Conservation (phyloP, 1,140 invertebrate genomes). For the Drosophila varians region DNA sequence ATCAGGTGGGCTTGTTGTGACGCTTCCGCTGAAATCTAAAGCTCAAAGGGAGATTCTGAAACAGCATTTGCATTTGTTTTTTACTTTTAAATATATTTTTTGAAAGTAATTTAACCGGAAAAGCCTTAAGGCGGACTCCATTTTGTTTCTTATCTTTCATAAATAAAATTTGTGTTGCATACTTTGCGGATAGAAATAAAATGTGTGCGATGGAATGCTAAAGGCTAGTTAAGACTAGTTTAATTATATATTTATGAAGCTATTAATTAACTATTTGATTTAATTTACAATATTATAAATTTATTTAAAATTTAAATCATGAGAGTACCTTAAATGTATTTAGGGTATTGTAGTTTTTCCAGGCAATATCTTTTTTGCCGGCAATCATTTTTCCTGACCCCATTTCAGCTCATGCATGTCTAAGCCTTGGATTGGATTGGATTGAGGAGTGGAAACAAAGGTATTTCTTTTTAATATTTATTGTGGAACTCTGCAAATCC, state of each 20-base stretch:
- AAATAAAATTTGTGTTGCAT: not conserved
- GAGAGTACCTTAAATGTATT: too few species aligned
- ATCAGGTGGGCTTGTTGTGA: not conserved
- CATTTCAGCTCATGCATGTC: not conserved
- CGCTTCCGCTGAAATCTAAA: not conserved
- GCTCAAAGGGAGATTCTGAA: constrained; percentile 1
- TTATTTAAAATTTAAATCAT: too few species aligned
- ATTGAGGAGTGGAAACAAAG: not conserved
- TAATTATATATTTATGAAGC: too few species aligned
- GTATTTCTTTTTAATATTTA: not conserved
- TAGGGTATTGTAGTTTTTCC: not conserved
- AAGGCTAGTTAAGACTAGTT: not conserved
- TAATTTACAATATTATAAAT: too few species aligned
- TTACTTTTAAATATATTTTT: not conserved
- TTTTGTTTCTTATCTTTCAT: not conserved
- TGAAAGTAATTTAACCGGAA: not conserved
- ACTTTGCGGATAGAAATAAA: not conserved
- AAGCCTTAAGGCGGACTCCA: not conserved
- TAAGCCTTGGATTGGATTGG: not conserved
- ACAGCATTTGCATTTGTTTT: not conserved
- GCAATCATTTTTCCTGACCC: not conserved
- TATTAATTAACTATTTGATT: too few species aligned
- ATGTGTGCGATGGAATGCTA: too few species aligned
- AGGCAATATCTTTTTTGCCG: not conserved
- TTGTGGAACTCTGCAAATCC: not conserved